A percentile compares a stretch with the other conserved stretches of the same genome.
phyloP scores from a whole-genome alignment of 2,797 vertebrate species.

The Tamandua tetradactyla region DNA sequence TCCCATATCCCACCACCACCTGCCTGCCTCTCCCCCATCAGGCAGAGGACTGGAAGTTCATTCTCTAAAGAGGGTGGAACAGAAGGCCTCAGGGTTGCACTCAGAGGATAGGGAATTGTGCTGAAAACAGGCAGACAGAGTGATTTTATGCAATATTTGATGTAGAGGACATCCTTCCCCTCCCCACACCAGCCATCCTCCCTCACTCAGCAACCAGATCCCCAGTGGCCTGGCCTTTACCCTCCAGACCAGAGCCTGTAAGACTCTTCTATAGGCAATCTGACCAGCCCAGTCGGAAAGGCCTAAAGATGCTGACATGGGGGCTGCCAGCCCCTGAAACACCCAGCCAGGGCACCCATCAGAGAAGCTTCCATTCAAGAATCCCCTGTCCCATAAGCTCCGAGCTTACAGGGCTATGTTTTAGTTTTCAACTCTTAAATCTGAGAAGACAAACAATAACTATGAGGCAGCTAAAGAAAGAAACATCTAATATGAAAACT shows the following conservation, averaged over 20 bases:
- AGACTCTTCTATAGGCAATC: background rate
- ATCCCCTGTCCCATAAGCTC: background rate
- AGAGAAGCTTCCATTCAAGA: background rate
- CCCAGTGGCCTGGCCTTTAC: background rate
- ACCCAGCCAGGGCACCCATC: background rate
- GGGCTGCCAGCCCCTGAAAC: background rate
- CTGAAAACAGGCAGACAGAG: background rate
- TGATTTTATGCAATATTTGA: fast-evolving
- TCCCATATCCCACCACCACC: background rate
- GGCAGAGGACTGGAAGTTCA: background rate
- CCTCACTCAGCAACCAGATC: background rate
- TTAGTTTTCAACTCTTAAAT: background rate
- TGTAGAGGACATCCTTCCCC: background rate
- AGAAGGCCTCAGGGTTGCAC: background rate
- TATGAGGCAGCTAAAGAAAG: background rate
- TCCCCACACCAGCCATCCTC: background rate
- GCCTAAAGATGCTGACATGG: background rate
- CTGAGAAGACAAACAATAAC: background rate
- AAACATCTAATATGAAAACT: background rate
- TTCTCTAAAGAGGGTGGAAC: background rate
- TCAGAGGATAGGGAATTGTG: background rate
- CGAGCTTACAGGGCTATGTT: background rate
- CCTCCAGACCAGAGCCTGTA: background rate
- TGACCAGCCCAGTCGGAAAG: background rate
- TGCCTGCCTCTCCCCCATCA: background rate